Conservation (phyloP, 1,140 invertebrate genomes). For the Catajapyx aquilonaris region DNA sequence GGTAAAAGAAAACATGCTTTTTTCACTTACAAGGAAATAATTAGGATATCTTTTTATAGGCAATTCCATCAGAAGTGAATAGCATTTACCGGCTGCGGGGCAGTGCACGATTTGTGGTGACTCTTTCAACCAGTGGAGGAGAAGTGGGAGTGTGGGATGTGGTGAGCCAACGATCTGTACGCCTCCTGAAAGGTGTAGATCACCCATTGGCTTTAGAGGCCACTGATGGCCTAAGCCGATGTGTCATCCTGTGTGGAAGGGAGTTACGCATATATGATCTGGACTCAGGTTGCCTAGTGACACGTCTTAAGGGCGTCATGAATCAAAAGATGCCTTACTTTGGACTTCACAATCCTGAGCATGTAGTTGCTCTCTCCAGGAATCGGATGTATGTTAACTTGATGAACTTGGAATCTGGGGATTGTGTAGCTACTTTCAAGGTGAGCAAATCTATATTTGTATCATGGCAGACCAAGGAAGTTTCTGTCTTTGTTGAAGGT, state of each 20-base stretch:
- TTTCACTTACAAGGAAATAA: no score
- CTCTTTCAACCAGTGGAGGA: constrained; percentile 43
- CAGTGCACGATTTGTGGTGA: constrained; percentile 52
- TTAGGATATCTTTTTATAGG: no score
- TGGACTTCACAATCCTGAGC: constrained; percentile 52
- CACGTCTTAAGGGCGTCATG: constrained; percentile 64
- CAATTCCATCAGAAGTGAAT: no score
- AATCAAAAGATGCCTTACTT: constrained; percentile 82
- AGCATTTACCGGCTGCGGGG: no score
- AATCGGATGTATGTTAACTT: constrained; percentile 81
- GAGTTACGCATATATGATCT: constrained; percentile 61
- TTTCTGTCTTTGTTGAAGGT: constrained; percentile 20
- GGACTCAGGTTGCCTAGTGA: constrained; percentile 42
- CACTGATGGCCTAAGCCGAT: constrained; percentile 43
- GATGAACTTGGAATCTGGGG: constrained; percentile 59
- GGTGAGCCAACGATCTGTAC: constrained; percentile 29
- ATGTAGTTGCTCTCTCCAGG: constrained; percentile 56
- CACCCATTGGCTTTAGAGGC: constrained; percentile 44
- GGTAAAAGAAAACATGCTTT: no score
- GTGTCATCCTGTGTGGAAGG: constrained; percentile 54
- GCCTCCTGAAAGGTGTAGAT: constrained; percentile 41
- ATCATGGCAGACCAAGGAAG: no score
- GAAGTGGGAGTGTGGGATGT: constrained; percentile 63
- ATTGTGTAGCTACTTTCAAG: constrained; percentile 71
- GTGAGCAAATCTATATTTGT: no score